Evolutionary conservation across 1,140 invertebrate species (phyloP), one percentile per base, ranked within the genome.

Genomic region (Maconellicoccus hirsutus): DNA sequence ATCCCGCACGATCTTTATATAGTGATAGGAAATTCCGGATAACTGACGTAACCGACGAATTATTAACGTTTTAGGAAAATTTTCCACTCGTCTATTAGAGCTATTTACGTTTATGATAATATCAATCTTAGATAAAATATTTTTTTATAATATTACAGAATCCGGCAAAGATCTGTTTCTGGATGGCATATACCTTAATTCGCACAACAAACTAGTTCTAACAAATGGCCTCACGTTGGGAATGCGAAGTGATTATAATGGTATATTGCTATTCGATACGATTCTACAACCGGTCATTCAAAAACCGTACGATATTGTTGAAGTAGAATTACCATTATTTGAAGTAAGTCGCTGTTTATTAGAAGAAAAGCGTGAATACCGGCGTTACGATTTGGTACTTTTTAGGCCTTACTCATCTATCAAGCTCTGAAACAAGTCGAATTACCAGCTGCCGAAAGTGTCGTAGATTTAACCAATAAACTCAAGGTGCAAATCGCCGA

Each of bases 181-280:
- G 25, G 81, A 83, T 77, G 86, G 90, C 74, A 82, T 85, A 74
- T 94, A 93, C 79, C 84, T 92, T 77, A 80, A 87, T 70, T 86
- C 86, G 73, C 85, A 89, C 76, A 91, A 93, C 77, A 87, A 89
- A 79, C 84, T 94, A 70, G 83, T 94, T 72, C 87, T 93, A 76
- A 89, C 88, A 80, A 89, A 93, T 84, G 87, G 86, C 70, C 83
- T 85, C 76, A 86, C 87, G 72, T 82, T 95, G 72, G 91, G 92
- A 71, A 85, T 93, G 39, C 84, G 94, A 70, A 88, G 89, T 66
- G 92, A 95, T 78, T 91, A 94, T 76, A 93, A 93, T 82, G 92
- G 93, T 72, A 91, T 96, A 21, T 80, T 95, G 52, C 79, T 96
- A 16, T 81, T 95, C 73, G 91, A 94, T 75, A 93, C 92, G 23